Evolutionary conservation across 2,113 vertebrate species (phyloP), one percentile per base, ranked within the genome.

Genomic region (Gyps fulvus): DNA sequence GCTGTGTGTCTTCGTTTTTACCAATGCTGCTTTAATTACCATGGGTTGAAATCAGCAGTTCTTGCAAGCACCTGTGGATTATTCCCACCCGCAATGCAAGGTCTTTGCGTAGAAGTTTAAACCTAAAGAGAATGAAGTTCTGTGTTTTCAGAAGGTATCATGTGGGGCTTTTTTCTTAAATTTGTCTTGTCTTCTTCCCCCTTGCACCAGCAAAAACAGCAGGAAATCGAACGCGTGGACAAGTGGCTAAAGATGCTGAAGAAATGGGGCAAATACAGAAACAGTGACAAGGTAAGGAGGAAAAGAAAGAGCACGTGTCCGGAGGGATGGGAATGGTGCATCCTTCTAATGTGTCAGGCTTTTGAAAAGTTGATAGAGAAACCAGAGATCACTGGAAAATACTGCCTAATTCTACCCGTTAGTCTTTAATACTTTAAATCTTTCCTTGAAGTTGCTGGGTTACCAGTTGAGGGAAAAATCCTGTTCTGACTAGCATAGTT

Each of bases 181-280:
- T 79, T 71, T 74, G 6, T 76, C 52, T 57, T 50, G 6, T 94
- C 12, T 58, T 93, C 42, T 65, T 78, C 29, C 34, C 45, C n/a
- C 31, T 71, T 50, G 22, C 20, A 52, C 15, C 92, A 99, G 99
- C 98, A 98, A 98, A 99, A 99, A 87, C 98, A 98, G 20, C 99
- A 98, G 81, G 99, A 99, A 94, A 97, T 99, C 0, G 99, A 99
- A 96, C 98, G 99, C 3, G 98, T 99, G 92, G 98, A 98, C 94
- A 99, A 99, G 97, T 99, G 99, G 99, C 91, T 99, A 50, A 99
- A 99, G 98, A 99, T 99, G 99, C 98, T 99, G 94, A 99, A 98
- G 98, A 99, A 99, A 57, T 99, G 99, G 99, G 86, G 98, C 47
- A 99, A 99, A 95, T 99, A 99, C 97, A 98, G 96, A 76, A 99